Conservation (phyloP, 2,113 vertebrate genomes). For the Semicossyphus pulcher region DNA sequence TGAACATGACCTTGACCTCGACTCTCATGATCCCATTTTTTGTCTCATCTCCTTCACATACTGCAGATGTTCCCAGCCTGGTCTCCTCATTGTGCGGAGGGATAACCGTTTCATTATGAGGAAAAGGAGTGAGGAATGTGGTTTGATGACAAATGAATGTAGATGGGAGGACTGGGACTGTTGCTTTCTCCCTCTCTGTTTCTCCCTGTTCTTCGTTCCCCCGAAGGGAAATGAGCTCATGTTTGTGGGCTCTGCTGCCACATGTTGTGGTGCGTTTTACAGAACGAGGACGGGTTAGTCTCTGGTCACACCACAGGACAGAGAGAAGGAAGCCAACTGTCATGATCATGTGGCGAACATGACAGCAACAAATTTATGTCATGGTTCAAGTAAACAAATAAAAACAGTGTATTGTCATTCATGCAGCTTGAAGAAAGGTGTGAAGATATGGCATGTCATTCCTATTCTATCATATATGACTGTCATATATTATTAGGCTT, state of each 20-base stretch:
- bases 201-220: conserved; percentile 15
- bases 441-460: no score
- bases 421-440: no score
- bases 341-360: not conserved
- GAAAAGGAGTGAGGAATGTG: conserved; percentile 57
- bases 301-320: conserved; percentile 14
- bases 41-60: conserved; percentile 34
- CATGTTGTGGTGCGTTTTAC: conserved; percentile 48
- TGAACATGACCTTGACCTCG: conserved; percentile 41
- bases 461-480: no score
- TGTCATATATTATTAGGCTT: no score
- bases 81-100: conserved; percentile 38
- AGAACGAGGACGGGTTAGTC: conserved; percentile 14
- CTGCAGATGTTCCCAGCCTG: conserved; percentile 41
- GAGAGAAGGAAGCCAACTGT: not conserved
- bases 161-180: conserved; percentile 38
- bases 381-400: not conserved
- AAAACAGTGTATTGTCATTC: no score
- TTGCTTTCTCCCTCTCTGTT: conserved; percentile 27
- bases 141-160: conserved; percentile 53
- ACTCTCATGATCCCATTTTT: conserved; percentile 39
- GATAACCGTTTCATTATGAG: conserved; percentile 66
- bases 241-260: conserved; percentile 42
- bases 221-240: conserved; percentile 59
- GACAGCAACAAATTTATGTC: not conserved